Evolutionary conservation across 2,888 invertebrate genomes (phyloP), one percentile per base, ranked within the genome.

Genomic region (Teleogryllus oceanicus): DNA sequence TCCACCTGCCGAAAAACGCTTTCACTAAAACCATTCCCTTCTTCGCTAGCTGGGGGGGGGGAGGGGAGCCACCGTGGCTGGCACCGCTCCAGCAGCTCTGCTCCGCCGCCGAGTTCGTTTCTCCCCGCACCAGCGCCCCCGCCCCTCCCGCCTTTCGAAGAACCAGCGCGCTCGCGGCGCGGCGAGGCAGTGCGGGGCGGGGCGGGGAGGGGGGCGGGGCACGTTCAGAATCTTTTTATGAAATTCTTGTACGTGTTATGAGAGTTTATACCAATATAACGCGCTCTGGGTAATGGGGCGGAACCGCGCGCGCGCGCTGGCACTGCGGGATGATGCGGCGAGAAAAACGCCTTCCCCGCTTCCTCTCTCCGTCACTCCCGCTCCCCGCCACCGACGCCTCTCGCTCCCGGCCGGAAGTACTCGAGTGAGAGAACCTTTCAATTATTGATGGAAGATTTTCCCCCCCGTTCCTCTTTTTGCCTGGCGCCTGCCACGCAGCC

Each of bases 201-300:
- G 18, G n/a, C n/a, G 13, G 8, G 18, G 18, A 10, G 2, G 0
- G 62, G 62, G 16, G 62, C 62, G 62, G 62, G 16, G 62, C 62
- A 16, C 62, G 62, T 62, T 62, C 62, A 62, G 78, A 78, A 80
- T 80, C 78, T 78, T 80, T 78, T 80, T 81, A 81, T 81, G 81
- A 81, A 81, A 81, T 81, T 81, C 81, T 81, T 79, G 81, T 81
- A 75, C 78, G 79, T 78, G 77, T 81, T 79, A 78, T 74, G 79
- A 77, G 79, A 79, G 81, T 78, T 81, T 81, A 79, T 81, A 77
- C 78, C 79, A 80, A 80, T 78, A 79, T 62, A 62, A 62, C 62
- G 62, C n/a, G 62, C 62, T 62, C 62, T n/a, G 62, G 62, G 62
- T 62, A 62, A 62, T 62, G 62, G 62, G 62, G 62, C 62, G n/a